Base-by-base conservation (phyloP, 92 coral and sea anemone genomes). In the Epizoanthus illoricatus region DNA sequence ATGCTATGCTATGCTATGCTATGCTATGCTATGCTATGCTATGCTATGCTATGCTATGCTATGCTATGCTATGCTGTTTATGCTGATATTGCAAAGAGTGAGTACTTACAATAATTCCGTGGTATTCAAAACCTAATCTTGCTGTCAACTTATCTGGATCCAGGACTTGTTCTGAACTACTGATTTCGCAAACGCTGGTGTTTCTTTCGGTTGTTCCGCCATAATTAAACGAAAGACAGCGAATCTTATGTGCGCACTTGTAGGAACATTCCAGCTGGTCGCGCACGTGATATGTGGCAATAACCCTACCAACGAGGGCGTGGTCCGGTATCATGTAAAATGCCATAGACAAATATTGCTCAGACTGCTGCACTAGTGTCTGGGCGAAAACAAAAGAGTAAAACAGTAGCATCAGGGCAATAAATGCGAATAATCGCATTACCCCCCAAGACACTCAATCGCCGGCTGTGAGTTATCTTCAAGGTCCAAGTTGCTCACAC, bases 161-260 rank as follows among this genome's bases (percentile, higher is more conserved):
- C 10, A 75, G 41, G 56, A 39, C 68, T 16, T 59, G 43, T 40
- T 75, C 81, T 4, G 81, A 75, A 28, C 69, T 75, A 64, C 20
- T 75, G 4, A 75, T 33, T 55, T 75, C 81, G 28, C 81, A 75
- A 23, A 36, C 20, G 41, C 57, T 43, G 23, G 6, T 40, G 6
- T 60, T 64, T 11, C 39, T 58, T 36, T 75, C 20, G 41, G 67
- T 2, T 39, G 49, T 6, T 15, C 40, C 2, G 17, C 81, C 81
- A 47, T 75, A 75, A 18, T 75, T 75, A 60, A 75, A 75, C 55
- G 81, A 75, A 49, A 75, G 63, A 28, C 81, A 75, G 13, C 43
- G 62, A 1, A 17, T 33, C 11, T 75, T 39, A 18, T 11, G 69
- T 40, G 55, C 81, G 42, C 69, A 75, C 20, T 59, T 58, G 55